Conservation (phyloP, 2,888 invertebrate genomes). For the Cephonodes hylas region DNA sequence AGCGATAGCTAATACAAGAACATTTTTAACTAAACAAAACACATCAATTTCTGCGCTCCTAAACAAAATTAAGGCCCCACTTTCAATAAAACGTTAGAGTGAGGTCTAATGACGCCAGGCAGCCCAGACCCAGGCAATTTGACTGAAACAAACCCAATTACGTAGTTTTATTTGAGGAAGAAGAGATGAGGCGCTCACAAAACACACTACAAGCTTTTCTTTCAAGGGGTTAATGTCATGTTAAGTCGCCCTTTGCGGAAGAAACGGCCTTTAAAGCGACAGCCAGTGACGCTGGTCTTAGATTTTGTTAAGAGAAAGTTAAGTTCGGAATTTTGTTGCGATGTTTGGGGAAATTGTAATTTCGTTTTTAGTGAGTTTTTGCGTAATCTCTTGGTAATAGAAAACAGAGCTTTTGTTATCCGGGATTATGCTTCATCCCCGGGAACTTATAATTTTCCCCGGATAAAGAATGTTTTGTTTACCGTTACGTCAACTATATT, state of each 20-base stretch:
- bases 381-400: background rate
- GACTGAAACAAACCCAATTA: slow-evolving; percentile 52
- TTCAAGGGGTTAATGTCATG: slow-evolving; percentile 24
- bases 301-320: background rate
- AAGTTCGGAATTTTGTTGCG: background rate
- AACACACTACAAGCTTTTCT: slow-evolving; percentile 25
- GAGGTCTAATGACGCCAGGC: slow-evolving; percentile 43
- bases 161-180: slow-evolving; percentile 47
- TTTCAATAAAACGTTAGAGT: slow-evolving; percentile 45
- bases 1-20: slow-evolving; percentile 31
- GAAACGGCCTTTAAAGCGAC: slow-evolving; percentile 5
- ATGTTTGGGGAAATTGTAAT: background rate
- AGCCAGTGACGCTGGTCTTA: background rate
- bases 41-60: slow-evolving; percentile 26
- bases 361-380: background rate
- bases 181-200: slow-evolving; percentile 32
- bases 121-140: slow-evolving; percentile 42
- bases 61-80: slow-evolving; percentile 35
- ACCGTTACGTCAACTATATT: too few relatives aligned
- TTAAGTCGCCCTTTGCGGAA: slow-evolving; percentile 20
- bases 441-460: background rate
- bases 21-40: slow-evolving; percentile 24
- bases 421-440: background rate
- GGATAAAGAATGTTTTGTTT: background rate
- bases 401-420: background rate